A percentile compares a stretch with the other conserved stretches of the same genome.
phyloP scores from a whole-genome alignment of 2,797 vertebrate genomes.

The Lacerta bilineata region DNA sequence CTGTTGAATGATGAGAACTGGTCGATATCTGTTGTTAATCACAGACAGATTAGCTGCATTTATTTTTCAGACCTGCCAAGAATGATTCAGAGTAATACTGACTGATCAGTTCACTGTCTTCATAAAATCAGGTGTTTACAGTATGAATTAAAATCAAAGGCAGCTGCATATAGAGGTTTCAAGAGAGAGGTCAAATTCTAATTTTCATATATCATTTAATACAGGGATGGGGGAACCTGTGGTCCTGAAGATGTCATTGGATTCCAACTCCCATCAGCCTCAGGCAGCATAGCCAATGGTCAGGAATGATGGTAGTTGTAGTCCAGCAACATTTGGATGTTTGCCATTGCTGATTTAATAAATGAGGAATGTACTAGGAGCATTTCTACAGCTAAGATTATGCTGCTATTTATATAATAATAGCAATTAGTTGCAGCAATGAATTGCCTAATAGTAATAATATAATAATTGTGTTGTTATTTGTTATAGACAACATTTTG shows the following conservation, averaged over 20 bases:
- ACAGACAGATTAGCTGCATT: not conserved
- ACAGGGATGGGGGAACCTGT: too few species aligned
- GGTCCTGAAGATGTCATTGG: too few species aligned
- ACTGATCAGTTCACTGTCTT: not conserved
- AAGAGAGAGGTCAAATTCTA: not conserved
- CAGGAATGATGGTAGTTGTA: too few species aligned
- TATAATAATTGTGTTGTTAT: not conserved
- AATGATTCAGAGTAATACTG: slow-evolving; percentile 3
- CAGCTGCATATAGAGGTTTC: not conserved
- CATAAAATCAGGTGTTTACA: not conserved
- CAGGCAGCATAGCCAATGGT: too few species aligned
- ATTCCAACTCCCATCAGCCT: too few species aligned
- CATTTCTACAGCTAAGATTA: not conserved
- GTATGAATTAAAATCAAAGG: not conserved
- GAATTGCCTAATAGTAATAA: not conserved
- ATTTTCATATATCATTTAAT: not conserved
- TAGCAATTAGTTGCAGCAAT: not conserved
- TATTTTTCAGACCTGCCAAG: not conserved
- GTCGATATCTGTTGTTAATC: slow-evolving; percentile 5
- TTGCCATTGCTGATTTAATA: not conserved
- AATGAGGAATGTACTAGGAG: not conserved
- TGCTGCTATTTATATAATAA: not conserved
- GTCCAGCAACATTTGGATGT: too few species aligned
- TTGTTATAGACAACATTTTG: too few species aligned
- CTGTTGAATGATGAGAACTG: not conserved